A percentile compares a stretch with the other conserved stretches of the same genome.
phyloP scores from a whole-genome alignment of 2,797 vertebrate genomes.

The Smutsia temminckii region DNA sequence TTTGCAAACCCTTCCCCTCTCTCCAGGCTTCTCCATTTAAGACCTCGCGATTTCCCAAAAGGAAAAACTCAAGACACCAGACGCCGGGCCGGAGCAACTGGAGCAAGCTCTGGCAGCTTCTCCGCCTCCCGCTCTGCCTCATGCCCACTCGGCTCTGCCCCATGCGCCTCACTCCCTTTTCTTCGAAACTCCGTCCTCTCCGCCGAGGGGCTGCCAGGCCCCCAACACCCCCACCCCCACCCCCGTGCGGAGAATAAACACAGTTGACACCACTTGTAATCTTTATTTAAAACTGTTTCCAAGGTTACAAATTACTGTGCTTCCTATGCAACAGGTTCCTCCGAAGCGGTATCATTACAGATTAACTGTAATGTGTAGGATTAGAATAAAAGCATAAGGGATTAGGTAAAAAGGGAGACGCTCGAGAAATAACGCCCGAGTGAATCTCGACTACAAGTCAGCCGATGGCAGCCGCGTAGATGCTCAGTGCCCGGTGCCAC shows the following conservation, averaged over 20 bases:
- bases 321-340: constrained; percentile 94
- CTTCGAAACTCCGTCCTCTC: background rate
- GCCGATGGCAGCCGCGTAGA: background rate
- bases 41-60: constrained; percentile 51
- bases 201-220: constrained; percentile 54
- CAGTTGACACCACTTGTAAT: constrained; percentile 91
- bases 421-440: constrained; percentile 75
- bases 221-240: constrained; percentile 76
- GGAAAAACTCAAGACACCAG: constrained; percentile 59
- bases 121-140: background rate
- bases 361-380: constrained; percentile 85
- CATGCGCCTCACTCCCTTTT: background rate
- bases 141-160: background rate
- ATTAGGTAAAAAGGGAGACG: constrained; percentile 80
- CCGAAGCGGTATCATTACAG: constrained; percentile 92
- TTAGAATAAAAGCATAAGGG: constrained; percentile 85
- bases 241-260: constrained; percentile 86
- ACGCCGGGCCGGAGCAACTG: background rate
- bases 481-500: background rate
- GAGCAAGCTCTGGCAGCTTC: background rate
- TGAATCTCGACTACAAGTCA: background rate
- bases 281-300: constrained; percentile 97
- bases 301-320: constrained; percentile 98
- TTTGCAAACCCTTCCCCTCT: constrained; percentile 65
- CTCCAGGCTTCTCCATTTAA: background rate